Evolutionary conservation across 2,888 invertebrate genomes (phyloP).

Genomic region (Cephus sareptanus): DNA sequence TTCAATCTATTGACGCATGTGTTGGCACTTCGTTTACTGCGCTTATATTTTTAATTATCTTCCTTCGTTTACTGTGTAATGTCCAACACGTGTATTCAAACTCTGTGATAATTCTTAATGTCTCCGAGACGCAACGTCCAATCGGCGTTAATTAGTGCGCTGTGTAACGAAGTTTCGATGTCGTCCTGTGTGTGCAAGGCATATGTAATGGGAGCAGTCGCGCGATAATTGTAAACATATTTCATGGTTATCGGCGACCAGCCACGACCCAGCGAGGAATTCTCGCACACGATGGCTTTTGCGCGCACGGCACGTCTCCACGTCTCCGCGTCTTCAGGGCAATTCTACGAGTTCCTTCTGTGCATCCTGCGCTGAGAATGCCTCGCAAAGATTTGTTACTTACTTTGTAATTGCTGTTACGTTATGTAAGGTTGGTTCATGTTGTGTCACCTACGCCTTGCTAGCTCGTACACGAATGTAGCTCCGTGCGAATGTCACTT

Average conservation of each 20-base stretch:
- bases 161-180: background rate
- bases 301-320: too few species aligned
- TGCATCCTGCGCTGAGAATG: background rate
- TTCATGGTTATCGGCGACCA: background rate
- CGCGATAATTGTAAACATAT: background rate
- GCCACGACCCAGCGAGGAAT: background rate
- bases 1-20: background rate
- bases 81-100: background rate
- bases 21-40: background rate
- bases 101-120: background rate
- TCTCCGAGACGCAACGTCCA: background rate
- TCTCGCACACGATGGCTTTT: background rate
- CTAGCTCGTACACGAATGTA: background rate
- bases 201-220: background rate
- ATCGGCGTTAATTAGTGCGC: background rate
- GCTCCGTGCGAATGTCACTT: background rate
- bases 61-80: too few species aligned
- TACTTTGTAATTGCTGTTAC: background rate
- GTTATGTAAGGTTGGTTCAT: background rate
- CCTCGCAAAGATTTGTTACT: background rate
- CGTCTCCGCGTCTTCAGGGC: background rate
- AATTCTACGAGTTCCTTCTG: background rate
- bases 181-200: background rate
- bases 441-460: background rate
- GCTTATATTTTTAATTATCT: too few species aligned